Evolutionary conservation across 2,113 vertebrate genomes (phyloP).

Genomic region (Hippocampus comes): DNA sequence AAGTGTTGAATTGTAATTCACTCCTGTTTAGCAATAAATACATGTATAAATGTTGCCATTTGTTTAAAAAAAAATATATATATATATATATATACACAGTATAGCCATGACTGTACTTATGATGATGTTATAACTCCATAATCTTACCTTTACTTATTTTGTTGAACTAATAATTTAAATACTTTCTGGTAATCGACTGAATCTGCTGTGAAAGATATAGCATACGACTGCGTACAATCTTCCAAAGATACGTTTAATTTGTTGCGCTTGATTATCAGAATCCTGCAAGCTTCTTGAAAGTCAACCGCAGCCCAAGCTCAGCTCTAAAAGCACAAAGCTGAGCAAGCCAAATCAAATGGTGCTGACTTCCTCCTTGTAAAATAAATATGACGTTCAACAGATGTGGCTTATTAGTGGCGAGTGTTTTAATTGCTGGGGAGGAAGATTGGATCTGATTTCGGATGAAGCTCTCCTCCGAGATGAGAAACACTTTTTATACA

Average conservation of each 20-base stretch:
- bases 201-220: no score
- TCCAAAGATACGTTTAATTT: not conserved
- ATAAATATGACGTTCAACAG: constrained; percentile 63
- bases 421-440: constrained; percentile 55
- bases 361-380: constrained; percentile 42
- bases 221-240: no score
- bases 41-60: no score
- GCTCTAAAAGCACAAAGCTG: constrained; percentile 8
- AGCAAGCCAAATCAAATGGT: constrained; percentile 37
- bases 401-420: constrained; percentile 53
- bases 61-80: no score
- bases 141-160: no score
- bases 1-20: not conserved
- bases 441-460: constrained; percentile 50
- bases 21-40: not conserved
- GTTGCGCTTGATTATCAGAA: not conserved
- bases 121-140: no score
- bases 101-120: no score
- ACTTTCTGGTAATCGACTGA: no score
- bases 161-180: no score
- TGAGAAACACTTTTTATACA: constrained; percentile 5
- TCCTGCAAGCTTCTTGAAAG: not conserved
- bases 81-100: no score
- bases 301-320: constrained; percentile 3
- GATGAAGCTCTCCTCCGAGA: constrained; percentile 32